phyloP scores from a whole-genome alignment of 2,797 vertebrate species.

The Ceyx erithaca region DNA sequence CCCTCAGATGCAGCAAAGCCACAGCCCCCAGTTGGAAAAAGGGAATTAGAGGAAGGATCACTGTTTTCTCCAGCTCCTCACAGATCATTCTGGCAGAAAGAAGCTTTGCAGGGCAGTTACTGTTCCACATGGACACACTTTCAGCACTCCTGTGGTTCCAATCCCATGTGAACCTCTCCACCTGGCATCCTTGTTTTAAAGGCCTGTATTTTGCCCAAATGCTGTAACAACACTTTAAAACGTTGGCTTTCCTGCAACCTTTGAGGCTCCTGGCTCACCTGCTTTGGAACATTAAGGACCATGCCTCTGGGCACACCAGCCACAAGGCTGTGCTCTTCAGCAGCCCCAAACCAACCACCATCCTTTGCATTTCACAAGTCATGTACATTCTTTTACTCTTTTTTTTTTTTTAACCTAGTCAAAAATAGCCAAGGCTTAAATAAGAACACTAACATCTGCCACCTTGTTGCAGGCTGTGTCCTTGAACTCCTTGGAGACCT shows the following conservation, averaged over 20 bases:
- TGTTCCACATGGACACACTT: not conserved
- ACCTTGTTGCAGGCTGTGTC: not conserved
- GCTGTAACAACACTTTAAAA: not conserved
- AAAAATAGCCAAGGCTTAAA: not conserved
- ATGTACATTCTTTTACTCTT: too few relatives aligned
- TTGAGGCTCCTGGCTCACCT: not conserved
- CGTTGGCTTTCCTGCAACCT: not conserved
- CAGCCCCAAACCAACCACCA: accelerated
- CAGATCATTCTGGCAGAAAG: not conserved
- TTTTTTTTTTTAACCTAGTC: not conserved
- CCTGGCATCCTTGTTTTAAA: not conserved
- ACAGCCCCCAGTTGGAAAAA: not conserved
- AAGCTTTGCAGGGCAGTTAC: not conserved
- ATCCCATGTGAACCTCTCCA: accelerated
- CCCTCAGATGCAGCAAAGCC: not conserved
- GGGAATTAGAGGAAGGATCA: not conserved
- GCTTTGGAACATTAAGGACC: not conserved
- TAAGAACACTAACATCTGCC: not conserved
- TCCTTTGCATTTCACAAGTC: too few relatives aligned
- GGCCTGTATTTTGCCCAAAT: not conserved
- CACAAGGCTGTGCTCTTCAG: not conserved
- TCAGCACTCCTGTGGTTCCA: not conserved
- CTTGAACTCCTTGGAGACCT: not conserved
- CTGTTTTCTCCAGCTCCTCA: not conserved
- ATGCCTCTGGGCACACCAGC: not conserved